Evolutionary conservation across 2,888 invertebrate species (phyloP), one percentile per base, ranked within the genome.

Genomic region (Lagria hirta): DNA sequence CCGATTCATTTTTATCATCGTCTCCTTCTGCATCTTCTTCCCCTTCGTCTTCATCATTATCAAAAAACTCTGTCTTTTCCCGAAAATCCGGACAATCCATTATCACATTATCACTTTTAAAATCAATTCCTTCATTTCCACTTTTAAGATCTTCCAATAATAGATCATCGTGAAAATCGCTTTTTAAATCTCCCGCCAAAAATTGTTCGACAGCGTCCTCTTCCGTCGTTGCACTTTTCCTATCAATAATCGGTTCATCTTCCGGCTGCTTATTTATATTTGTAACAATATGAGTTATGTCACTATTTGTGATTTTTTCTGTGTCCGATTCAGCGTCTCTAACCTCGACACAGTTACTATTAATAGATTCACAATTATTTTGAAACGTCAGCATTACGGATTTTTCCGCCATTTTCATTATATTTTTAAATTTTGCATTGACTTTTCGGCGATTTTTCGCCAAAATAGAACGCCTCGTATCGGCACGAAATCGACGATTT

Each of bases 101-200:
- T 22, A 54, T 45, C 4, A 51, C 52, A 43, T 57, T 57, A 23
- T 60, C 60, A 16, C 46, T 44, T 48, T 58, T 60, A 30, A 59
- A 58, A 21, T 58, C 57, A 33, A 64, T 54, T 3, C 51, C 52
- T 12, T 59, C 51, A 15, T 51, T 44, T 15, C 52, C 44, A 4
- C 28, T 13, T 22, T 49, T 49, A 15, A 48, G 47, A 23, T 49
- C 52, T 8, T 41, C 43, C 20, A 50, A 35, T 13, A 46, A 15
- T 20, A 51, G 41, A 15, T 51, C 48, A 11, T 61, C 62, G 24
- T 59, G 54, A 26, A 57, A 60, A 18, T 56, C 58, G 18, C 56
- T 54, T 49, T 62, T 61, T n/a, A 54, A 49, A 49, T 63, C 62
- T 60, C 63, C 66, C 64, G 66, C 65, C 60, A 66, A 65, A 61